Base-by-base conservation (phyloP, 2,797 vertebrate species). In the Cyprinodon diabolis region DNA sequence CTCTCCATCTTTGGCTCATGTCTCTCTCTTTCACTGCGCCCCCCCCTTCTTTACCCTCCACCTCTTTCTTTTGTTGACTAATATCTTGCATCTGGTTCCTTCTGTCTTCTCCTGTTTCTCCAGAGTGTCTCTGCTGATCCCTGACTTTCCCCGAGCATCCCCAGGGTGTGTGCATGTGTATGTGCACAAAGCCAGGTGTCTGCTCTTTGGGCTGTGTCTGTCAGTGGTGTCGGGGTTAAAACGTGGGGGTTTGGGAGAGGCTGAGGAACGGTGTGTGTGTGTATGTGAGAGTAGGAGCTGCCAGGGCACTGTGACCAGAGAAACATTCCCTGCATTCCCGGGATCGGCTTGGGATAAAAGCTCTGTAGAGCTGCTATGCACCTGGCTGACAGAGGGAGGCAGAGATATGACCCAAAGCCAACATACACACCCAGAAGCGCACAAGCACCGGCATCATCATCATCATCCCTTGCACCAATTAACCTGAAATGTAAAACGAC, bases 201-300 rank as follows among this genome's bases (percentile, higher is more conserved):
- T 90, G 88, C 89, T 92, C 88, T 94, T 96, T 96, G 93, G 94
- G 92, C 95, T 92, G 94, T 96, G 95, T 96, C 96, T 96, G 95
- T 97, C 96, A 96, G 90, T 96, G 78, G 74, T 91, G 87, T 92
- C 86, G 89, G 91, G 91, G 89, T 78, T 76, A 69, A 87, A 80
- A 89, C 79, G 62, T 83, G 69, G 74, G 1, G 52, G 57, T 69
- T 73, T 1, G 51, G 74, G 72, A 76, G 63, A 58, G 79, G 56
- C 81, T 84, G 56, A 57, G 48, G 68, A 74, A 73, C 85, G 86
- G 87, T 75, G 68, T 54, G 74, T 66, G 52, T 65, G 74, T 58
- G 45, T 48, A 70, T 54, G 68, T 30, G 79, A 84, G 89, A 85
- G 92, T 84, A 84, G 86, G 88, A 94, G 95, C 94, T 93, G 91